Evolutionary conservation across 2,888 invertebrate genomes (phyloP), one percentile per base, ranked within the genome.

Genomic region (Drosophila flavopinicola): DNA sequence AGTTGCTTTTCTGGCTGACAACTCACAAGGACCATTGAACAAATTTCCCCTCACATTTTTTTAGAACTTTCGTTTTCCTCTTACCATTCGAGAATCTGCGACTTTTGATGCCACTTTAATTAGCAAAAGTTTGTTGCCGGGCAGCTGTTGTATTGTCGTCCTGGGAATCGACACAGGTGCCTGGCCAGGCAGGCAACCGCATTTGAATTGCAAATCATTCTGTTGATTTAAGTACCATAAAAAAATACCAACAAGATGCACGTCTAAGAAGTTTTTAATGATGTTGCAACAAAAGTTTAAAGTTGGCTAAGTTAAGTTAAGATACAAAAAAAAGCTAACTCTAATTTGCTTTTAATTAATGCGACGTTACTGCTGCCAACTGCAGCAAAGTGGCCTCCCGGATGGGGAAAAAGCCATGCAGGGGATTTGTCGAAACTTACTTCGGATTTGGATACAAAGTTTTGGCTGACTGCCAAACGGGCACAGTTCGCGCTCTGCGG

Each of bases 291-390:
- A 41, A 64, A 69, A 73, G 65, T 67, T 77, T 42, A 56, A 24
- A 66, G 48, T 59, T 47, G 47, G 17, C 13, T n/a, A 42, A 48
- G 54, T 48, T 37, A 52, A 49, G 29, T 37, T 39, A 25, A 27
- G 24, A 7, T 10, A 9, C 23, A 52, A 48, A 60, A 53, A 6
- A 51, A 42, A 24, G 1, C 3, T 60, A 66, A 53, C 53, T 64
- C 59, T 80, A 79, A 79, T 80, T 78, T 73, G 69, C 24, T 80
- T 84, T 79, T 79, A 84, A 84, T 79, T 84, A 79, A 79, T 80
- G 78, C 79, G 45, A 32, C 48, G 9, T 30, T 33, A 11, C 38
- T 30, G 29, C 53, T 61, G 56, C 49, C 73, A 53, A 63, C 39
- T 70, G 54, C 66, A 71, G 57, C 38, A 23, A 37, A 32, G 49